These are phyloP conservation scores for Ophonus ardosiacus DNA, from an alignment of 2,888 invertebrate species.

Conservation along the genomic window DNA sequence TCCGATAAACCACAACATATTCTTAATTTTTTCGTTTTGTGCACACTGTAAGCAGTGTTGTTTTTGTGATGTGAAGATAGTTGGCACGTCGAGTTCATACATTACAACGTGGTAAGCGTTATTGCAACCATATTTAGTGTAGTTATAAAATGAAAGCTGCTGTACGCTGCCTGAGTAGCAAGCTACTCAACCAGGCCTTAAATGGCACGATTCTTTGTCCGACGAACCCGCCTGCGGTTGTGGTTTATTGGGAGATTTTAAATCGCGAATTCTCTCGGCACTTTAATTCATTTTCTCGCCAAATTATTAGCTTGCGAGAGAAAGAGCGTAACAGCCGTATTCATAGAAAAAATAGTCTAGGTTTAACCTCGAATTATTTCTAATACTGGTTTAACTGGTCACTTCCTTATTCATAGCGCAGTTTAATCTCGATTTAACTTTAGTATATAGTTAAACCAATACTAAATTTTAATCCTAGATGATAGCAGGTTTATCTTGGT, in stretches of 20 bases:
- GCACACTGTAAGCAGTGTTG: neutral
- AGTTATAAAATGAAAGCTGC: constrained; percentile 47
- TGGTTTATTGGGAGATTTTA: constrained; percentile 45
- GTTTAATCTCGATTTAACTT: too few species aligned
- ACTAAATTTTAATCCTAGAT: too few species aligned
- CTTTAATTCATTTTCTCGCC: constrained; percentile 40
- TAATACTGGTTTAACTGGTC: too few species aligned
- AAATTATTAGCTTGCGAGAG: neutral
- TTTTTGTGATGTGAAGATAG: constrained; percentile 10
- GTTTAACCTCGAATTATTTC: too few species aligned
- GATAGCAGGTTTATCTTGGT: too few species aligned
- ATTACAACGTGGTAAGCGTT: constrained; percentile 22
- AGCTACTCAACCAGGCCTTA: constrained; percentile 30
- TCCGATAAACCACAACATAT: too few species aligned
- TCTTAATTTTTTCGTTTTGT: too few species aligned
- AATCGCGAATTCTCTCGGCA: constrained; percentile 31
- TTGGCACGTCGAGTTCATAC: constrained; percentile 30
- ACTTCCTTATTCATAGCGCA: too few species aligned
- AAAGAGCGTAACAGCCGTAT: too few species aligned
- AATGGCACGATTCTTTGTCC: constrained; percentile 44
- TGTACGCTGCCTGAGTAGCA: constrained; percentile 23
- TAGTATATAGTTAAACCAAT: too few species aligned
- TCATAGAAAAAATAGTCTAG: too few species aligned
- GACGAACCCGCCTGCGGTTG: neutral
- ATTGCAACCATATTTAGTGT: constrained; percentile 52